A percentile compares a stretch with the other conserved stretches of the same genome.
phyloP scores from a whole-genome alignment of 2,888 invertebrate species.

The Carabus problematicus region DNA sequence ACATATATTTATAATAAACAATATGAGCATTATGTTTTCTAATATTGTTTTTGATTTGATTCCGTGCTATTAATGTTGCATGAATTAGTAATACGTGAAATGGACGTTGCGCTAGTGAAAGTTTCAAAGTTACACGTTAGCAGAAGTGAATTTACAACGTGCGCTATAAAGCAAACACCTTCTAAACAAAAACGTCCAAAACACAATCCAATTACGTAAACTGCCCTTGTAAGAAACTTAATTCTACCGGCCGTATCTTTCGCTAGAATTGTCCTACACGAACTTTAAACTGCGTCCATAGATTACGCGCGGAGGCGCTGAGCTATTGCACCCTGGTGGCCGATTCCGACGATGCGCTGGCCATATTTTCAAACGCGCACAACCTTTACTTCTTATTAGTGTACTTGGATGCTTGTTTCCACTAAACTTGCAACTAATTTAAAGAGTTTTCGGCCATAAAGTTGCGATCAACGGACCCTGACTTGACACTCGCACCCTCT shows the following conservation, averaged over 20 bases:
- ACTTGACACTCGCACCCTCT: slow-evolving; percentile 8
- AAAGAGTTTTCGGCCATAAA: slow-evolving; percentile 33
- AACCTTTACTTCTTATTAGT: slow-evolving; percentile 56
- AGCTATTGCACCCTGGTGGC: slow-evolving; percentile 55
- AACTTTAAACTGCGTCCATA: slow-evolving; percentile 30
- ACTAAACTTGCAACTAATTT: slow-evolving; percentile 37
- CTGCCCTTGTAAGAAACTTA: slow-evolving; percentile 38
- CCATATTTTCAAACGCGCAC: slow-evolving; percentile 56
- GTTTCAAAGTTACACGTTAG: slow-evolving; percentile 20
- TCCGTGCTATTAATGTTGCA: too few relatives aligned
- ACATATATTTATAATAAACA: too few relatives aligned
- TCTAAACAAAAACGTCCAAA: slow-evolving; percentile 39
- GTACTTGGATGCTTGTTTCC: slow-evolving; percentile 44
- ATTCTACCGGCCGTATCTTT: slow-evolving; percentile 27
- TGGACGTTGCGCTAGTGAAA: too few relatives aligned
- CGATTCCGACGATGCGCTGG: slow-evolving; percentile 54
- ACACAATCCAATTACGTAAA: slow-evolving; percentile 37
- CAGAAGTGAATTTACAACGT: slow-evolving; percentile 13
- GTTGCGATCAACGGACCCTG: slow-evolving; percentile 26
- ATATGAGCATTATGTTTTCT: too few relatives aligned
- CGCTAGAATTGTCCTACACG: slow-evolving; percentile 21
- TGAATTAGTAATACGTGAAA: too few relatives aligned
- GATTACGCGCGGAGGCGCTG: slow-evolving; percentile 49
- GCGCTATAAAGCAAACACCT: slow-evolving; percentile 36
- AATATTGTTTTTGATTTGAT: too few relatives aligned